Evolutionary conservation across 2,113 vertebrate genomes (phyloP), one percentile per base, ranked within the genome.

Genomic region (Gulo gulo): DNA sequence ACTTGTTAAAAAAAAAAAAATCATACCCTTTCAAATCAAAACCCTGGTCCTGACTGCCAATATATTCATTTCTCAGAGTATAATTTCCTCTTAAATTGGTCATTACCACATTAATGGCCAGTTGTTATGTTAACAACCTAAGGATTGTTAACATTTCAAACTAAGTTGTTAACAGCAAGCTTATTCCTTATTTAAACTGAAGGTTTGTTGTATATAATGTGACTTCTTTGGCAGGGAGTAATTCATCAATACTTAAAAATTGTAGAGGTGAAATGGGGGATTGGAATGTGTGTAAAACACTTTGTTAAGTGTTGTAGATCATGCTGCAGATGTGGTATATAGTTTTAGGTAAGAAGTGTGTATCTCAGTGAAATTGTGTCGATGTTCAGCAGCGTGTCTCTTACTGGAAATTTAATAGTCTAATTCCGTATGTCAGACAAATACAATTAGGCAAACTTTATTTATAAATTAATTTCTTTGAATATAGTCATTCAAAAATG

Each of bases 51-150:
- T 96, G 89, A 98, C 95, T 98, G 95, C 96, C 97, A 98, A 94
- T 79, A 20, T 95, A 96, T 98, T 98, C 97, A 97, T 98, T 98
- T 98, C 83, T 98, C 97, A 97, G 95, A 81, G 92, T 94, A 88
- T 94, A 97, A 90, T 98, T 97, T 98, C 97, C 97, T 98, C 96
- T 98, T 96, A 98, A 98, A 98, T 98, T 97, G 95, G 96, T 98
- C 98, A 98, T 98, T 98, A 98, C 97, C 94, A 92, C 96, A 92
- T 98, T 98, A 99, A 99, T 98, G 96, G 97, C 97, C 97, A 97
- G 98, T 98, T 98, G 97, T 99, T 98, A 98, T 94, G 97, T 98
- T 98, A 98, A 98, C 97, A 98, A 94, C 97, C 97, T 91, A 3
- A 6, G 63, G 97, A 97, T 96, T 98, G 98, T 98, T 99, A 98